Evolutionary conservation across 1,140 invertebrate genomes (phyloP), one percentile per base, ranked within the genome.

Genomic region (Drosophila leontia): DNA sequence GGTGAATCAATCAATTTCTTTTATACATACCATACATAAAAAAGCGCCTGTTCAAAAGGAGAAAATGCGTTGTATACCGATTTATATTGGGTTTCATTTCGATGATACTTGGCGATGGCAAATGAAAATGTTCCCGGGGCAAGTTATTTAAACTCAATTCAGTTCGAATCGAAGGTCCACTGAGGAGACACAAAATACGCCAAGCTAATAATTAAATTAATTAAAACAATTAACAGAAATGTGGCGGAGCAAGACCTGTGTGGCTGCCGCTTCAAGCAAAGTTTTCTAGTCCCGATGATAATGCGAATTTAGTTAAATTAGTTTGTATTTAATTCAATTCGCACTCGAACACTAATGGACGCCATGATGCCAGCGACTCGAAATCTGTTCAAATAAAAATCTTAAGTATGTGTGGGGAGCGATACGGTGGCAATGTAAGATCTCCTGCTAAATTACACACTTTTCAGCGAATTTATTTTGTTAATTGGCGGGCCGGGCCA

Each of bases 251-350:
- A 35, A 72, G 61, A 56, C 55, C 68, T 64, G 68, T 59, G 35
- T 56, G 13, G 19, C 35, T 47, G 60, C 19, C 19, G 19, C n/a
- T 63, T 47, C 23, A 7, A 23, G 32, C 50, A 11, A 58, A 62
- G 23, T 78, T 44, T 78, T 57, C 26, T 63, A 62, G 53, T 39
- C 26, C 7, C 47, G 51, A 78, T 74, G 50, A 69, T 53, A 56
- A 64, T 74, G 78, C 76, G 65, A 85, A 88, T 78, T 75, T 71
- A 69, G 61, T 48, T 71, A 65, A 90, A 88, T 90, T 88, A 85
- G 85, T 76, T 84, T 58, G 67, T 90, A 85, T 91, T 88, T 90
- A 90, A 88, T 90, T 81, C 75, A 79, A 88, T 88, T 88, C 53
- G 67, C 86, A 90, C 35, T 51, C 39, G 58, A 59, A 41, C 69